Base-by-base conservation (phyloP, 2,888 invertebrate genomes). In the Stegophylla sp. region DNA sequence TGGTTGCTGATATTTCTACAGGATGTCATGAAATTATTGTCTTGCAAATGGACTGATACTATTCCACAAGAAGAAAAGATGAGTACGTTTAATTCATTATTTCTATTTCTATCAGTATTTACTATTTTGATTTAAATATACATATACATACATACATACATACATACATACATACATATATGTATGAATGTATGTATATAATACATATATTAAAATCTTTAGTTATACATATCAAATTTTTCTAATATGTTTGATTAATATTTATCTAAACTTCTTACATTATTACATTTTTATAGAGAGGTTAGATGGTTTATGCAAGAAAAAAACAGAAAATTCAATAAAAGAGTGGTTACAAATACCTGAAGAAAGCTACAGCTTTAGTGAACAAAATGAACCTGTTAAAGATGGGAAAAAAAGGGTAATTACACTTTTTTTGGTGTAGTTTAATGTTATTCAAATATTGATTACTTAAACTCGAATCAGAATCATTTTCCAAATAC, bases 311-410 rank as follows among this genome's bases (percentile, higher is more conserved):
- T 92, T 94, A 84, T 92, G 89, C 86, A 93, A 91, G 86, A 90
- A 91, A 82, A 89, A 92, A 82, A 89, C 90, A 82, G 89, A 91
- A 85, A 88, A 88, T 43, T 93, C 95, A 82, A 93, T 98, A 91
- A 95, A 96, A 86, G 96, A 97, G 87, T 97, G 95, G 90, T 90
- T 98, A 83, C 95, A 96, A 87, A 86, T 92, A 87, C 89, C 91
- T 86, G 93, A 94, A 87, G 94, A 94, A 85, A 95, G 91, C 85
- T 89, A 89, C 84, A 89, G 91, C 79, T 88, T 88, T 84, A 87
- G 86, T 82, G 82, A 83, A 82, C 75, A 82, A 53, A 41, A 69
- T 72, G 28, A 56, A 53, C 53, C 73, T 26, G 81, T 83, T 77
- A 71, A 82, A 75, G 91, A 93, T 74, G 95, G 96, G 84, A 94